Evolutionary conservation across 30 jellyfish, hydroid and myxozoan genomes (phyloP).

Genomic region (Hydra vulgaris): DNA sequence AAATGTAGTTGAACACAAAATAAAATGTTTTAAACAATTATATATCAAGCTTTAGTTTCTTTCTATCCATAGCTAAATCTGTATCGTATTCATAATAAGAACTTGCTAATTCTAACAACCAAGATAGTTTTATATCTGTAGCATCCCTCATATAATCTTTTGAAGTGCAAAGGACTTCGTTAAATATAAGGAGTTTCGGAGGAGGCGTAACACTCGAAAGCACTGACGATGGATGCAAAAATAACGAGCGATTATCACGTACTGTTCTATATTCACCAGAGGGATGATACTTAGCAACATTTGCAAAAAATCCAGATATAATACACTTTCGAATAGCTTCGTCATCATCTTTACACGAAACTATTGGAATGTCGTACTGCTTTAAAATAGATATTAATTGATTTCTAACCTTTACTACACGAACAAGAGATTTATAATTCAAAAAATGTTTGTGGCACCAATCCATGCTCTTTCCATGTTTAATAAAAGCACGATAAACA

Average conservation of each 20-base stretch:
- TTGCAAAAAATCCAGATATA: constrained; percentile 91
- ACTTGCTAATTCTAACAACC: constrained; percentile 89
- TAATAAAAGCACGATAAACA: constrained; percentile 79
- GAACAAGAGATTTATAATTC: constrained; percentile 74
- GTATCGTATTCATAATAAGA: constrained; percentile 91
- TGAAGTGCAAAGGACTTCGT: constrained; percentile 74
- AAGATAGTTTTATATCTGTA: constrained; percentile 70
- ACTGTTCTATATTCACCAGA: constrained; percentile 97
- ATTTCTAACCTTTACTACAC: constrained; percentile 74
- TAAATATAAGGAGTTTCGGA: constrained; percentile 80
- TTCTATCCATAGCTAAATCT: constrained; percentile 18
- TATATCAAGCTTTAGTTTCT: constrained; percentile 1
- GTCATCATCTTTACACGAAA: constrained; percentile 93
- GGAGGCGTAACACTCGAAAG: constrained; percentile 66
- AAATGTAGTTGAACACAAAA: too few species aligned
- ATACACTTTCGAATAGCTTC: constrained; percentile 82
- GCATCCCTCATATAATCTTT: constrained; percentile 95
- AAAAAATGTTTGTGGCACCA: constrained; percentile 97
- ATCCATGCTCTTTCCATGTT: constrained; percentile 40
- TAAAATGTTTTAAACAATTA: too few species aligned
- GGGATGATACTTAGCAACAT: constrained; percentile 93
- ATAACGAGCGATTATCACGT: constrained; percentile 63
- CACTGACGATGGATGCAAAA: constrained; percentile 88
- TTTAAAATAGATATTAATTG: constrained; percentile 57
- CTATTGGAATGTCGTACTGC: constrained; percentile 67